Base-by-base conservation (phyloP, 1,140 invertebrate species). In the Dermatophagoides farinae region DNA sequence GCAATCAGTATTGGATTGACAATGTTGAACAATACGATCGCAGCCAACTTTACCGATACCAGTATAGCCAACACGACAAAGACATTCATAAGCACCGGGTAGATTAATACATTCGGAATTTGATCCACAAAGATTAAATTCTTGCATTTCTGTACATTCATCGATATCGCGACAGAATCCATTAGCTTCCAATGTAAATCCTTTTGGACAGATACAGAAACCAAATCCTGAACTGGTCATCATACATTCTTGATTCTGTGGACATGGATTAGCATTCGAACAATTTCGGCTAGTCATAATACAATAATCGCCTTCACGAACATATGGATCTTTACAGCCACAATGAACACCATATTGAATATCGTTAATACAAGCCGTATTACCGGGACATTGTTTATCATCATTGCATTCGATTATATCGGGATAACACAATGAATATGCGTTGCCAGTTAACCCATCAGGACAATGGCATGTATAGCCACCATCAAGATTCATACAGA, bases 11-110 rank as follows among this genome's bases (percentile, higher is more conserved):
- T 89, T 84, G 61, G 77, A 16, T 40, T 20, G 50, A 41, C 58
- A 60, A 11, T 51, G 31, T 60, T 60, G 58, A 38, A 49, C 58
- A 47, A 60, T 52, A 49, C 58, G 23, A 50, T 18, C 63, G 37
- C 67, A 68, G 10, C 60, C 66, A 46, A 63, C 50, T 46, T 84
- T 78, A 0, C 87, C 83, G 72, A 88, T 83, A 20, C 86, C 85
- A 69, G 83, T 82, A 68, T 81, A 89, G 4, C 88, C 87, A 51
- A 79, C 73, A 68, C 83, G 78, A 68, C 88, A 92, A 77, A 86
- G 81, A 70, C 88, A 92, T 37, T 69, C 65, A 47, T 66, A 69
- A 23, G 68, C 59, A 6, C 68, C 68, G 11, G 65, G 66, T 18
- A 64, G 47, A 44, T 69, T 69, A 12, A 66, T 54, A 51, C 68